Evolutionary conservation across 2,797 vertebrate species (phyloP).

Genomic region (Sebastiscus tertius): DNA sequence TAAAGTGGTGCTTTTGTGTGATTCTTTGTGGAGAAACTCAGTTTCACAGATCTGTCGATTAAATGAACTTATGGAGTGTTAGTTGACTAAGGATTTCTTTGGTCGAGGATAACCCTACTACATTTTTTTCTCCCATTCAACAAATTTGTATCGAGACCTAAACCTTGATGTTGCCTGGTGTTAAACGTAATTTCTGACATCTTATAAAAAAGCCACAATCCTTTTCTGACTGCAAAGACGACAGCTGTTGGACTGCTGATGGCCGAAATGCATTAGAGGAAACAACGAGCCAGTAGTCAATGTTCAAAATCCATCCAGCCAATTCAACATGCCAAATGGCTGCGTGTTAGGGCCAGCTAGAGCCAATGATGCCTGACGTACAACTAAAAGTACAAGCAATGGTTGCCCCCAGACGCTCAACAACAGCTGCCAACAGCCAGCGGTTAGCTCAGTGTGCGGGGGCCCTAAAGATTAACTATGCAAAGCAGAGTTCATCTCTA

Average conservation of each 20-base stretch:
- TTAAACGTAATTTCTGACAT: rapidly evolving
- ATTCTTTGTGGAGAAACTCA: no score
- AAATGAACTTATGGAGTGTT: rapidly evolving
- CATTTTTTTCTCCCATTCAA: not conserved
- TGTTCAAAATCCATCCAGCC: constrained; percentile 17
- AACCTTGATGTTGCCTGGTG: not conserved
- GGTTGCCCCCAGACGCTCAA: not conserved
- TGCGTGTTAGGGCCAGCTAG: not conserved
- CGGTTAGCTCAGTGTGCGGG: not conserved
- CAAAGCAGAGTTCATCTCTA: constrained; percentile 34
- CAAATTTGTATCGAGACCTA: not conserved
- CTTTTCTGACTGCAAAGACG: not conserved
- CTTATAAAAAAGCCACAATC: not conserved
- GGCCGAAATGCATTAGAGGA: not conserved
- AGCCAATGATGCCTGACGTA: constrained; percentile 18
- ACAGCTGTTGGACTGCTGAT: not conserved
- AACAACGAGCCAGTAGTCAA: not conserved
- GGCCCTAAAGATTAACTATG: constrained; percentile 42
- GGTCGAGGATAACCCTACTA: no score
- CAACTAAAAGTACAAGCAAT: constrained; percentile 10
- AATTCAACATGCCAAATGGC: constrained; percentile 2
- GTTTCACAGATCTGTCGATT: no score
- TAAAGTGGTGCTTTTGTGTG: no score
- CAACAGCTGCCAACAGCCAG: constrained; percentile 1
- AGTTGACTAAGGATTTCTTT: no score